Base-by-base conservation (phyloP, 1,140 invertebrate species). In the Spodoptera frugiperda region DNA sequence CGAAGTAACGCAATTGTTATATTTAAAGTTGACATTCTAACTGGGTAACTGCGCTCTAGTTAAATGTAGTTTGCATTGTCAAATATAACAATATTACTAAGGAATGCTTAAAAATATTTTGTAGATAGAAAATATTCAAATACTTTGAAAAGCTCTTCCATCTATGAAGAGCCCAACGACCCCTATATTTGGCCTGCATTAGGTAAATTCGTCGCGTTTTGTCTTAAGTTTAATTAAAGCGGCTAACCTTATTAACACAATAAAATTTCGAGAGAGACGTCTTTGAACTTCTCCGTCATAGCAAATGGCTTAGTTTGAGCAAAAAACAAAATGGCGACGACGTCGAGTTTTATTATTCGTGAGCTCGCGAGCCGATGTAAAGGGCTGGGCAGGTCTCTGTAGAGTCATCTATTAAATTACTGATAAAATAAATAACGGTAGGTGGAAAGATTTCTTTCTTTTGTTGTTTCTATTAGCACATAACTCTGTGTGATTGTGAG, bases 201-300 rank as follows among this genome's bases (percentile, higher is more conserved):
- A 71, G 68, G 51, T 71, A 71, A 71, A 71, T 71, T 71, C 17
- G 49, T 53, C 68, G 61, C 68, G 68, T 55, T 71, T 71, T 71
- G 68, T 71, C 68, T 71, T 70, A 21, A 71, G 68, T 71, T 71
- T 71, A 71, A 71, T 71, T 71, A 71, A 71, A 51, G 33, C 33
- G 30, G 51, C 51, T 19, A 54, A 71, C 68, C 30, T 71, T 71
- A 71, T 71, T 71, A 71, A 55, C 25, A 39, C 68, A 71, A 71
- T 71, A 55, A 55, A 71, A 71, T 71, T 71, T 33, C 39, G 51
- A 54, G 11, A 44, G 61, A 39, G 68, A 44, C 30, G 68, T 49
- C 68, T 48, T 46, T 25, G 51, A 39, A 61, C 30, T 17, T 25
- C 21, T 54, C 53, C 54, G 25, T 33, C 67, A 48, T 67, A 39